phyloP scores from a whole-genome alignment of 2,888 invertebrate species.

The Elegia similella region DNA sequence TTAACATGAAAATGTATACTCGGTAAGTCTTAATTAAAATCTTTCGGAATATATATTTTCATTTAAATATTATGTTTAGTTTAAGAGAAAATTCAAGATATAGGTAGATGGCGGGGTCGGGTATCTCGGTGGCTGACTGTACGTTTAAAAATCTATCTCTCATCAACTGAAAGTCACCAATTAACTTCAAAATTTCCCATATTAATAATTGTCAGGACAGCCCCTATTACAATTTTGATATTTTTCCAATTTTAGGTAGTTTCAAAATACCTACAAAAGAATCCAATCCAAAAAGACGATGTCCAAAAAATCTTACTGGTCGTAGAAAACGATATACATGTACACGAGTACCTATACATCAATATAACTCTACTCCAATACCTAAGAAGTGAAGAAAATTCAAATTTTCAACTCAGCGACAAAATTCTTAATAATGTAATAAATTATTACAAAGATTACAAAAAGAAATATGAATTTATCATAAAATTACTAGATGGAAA shows the following conservation, averaged over 20 bases:
- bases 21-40: no score
- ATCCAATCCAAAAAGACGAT: conserved; percentile 47
- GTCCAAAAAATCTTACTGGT: conserved; percentile 50
- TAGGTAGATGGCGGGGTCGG: no score
- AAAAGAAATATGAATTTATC: conserved; percentile 67
- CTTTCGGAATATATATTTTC: no score
- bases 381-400: conserved; percentile 37
- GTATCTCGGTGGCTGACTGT: no score
- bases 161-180: no score
- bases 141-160: no score
- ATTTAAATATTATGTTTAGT: no score
- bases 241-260: conserved; percentile 56
- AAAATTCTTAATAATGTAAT: conserved; percentile 50
- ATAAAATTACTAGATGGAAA: conserved; percentile 56
- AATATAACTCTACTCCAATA: conserved; percentile 51
- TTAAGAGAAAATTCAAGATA: no score
- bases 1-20: no score
- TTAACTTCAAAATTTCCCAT: no score
- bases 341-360: conserved; percentile 55
- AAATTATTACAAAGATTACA: conserved; percentile 62
- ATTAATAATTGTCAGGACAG: no score
- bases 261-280: conserved; percentile 54
- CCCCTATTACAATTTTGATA: no score
- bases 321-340: conserved; percentile 53
- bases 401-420: conserved; percentile 32